Evolutionary conservation across 1,140 invertebrate genomes (phyloP), one percentile per base, ranked within the genome.

Genomic region (Orius insidiosus): DNA sequence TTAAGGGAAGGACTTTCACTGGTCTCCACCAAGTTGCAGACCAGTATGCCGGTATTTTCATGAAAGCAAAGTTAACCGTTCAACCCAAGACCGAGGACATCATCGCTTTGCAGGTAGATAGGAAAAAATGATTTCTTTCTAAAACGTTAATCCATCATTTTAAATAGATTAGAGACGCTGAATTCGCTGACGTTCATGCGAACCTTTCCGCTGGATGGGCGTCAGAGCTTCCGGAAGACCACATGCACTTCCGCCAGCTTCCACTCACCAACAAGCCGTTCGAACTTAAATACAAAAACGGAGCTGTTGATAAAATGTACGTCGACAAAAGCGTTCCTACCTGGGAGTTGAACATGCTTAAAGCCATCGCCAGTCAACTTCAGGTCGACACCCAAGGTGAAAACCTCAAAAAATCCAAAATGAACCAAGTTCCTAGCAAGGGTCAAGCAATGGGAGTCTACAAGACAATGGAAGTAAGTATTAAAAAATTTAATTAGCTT

Each of bases 311-410:
- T 3, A 49, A 49, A 11, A 18, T 49, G 13, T 24, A 44, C 10
- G 63, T 78, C 1, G 63, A 66, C 10, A 56, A 66, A 31, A 53
- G 63, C 16, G 45, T 72, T 1, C 56, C 66, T 4, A 66, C 69
- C 6, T 69, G 69, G 60, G 66, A 78, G 53, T 67, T 76, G 15
- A 82, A 80, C 57, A 59, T 79, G 35, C 57, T 78, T 36, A 77
- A 77, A 56, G 67, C 68, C 64, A 60, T 79, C 19, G 59, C 73
- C 10, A 68, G 72, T 54, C 69, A 75, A 50, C 3, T 55, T 38
- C 37, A 54, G 32, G 37, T 54, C 37, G 39, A 63, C 13, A 45
- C 55, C 5, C 50, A 51, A 44, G 55, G 47, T 33, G 38, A 54
- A 42, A 53, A 55, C 47, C 33, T 49, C 14, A 52, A 49, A 11